These are phyloP conservation scores for Amphilophus citrinellus DNA, from an alignment of 2,113 vertebrate species.

Conservation along the genomic window DNA sequence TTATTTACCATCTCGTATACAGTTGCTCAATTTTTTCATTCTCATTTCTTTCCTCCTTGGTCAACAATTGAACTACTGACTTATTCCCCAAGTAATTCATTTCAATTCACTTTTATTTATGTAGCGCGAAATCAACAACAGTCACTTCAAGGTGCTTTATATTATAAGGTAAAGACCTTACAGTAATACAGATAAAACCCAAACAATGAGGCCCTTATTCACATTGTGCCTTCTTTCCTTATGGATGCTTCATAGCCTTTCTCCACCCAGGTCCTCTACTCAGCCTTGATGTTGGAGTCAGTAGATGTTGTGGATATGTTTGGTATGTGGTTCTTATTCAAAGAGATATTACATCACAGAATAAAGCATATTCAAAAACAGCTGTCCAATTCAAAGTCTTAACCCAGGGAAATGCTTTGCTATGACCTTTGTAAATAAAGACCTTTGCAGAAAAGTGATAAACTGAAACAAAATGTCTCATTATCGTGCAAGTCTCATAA, in stretches of 20 bases:
- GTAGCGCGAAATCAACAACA: no score
- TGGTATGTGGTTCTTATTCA: not conserved
- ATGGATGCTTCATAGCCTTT: not conserved
- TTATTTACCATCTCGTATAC: fast-evolving
- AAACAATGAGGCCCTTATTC: not conserved
- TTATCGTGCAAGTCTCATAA: not conserved
- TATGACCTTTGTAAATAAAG: not conserved
- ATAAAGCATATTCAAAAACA: not conserved
- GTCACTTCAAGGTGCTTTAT: no score
- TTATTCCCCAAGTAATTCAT: not conserved
- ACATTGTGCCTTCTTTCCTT: fast-evolving
- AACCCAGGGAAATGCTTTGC: conserved; percentile 1
- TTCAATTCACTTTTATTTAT: no score
- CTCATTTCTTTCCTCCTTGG: not conserved
- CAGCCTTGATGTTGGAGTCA: not conserved
- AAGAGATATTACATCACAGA: not conserved
- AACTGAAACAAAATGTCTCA: not conserved
- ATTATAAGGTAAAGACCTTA: no score
- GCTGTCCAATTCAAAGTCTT: not conserved
- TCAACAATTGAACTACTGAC: not conserved
- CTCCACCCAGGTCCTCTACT: not conserved
- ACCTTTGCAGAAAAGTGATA: not conserved
- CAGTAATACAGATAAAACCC: no score
- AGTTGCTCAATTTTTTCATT: not conserved
- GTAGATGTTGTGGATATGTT: not conserved